Evolutionary conservation across 2,113 vertebrate genomes (phyloP).

Genomic region (Galeopterus variegatus): DNA sequence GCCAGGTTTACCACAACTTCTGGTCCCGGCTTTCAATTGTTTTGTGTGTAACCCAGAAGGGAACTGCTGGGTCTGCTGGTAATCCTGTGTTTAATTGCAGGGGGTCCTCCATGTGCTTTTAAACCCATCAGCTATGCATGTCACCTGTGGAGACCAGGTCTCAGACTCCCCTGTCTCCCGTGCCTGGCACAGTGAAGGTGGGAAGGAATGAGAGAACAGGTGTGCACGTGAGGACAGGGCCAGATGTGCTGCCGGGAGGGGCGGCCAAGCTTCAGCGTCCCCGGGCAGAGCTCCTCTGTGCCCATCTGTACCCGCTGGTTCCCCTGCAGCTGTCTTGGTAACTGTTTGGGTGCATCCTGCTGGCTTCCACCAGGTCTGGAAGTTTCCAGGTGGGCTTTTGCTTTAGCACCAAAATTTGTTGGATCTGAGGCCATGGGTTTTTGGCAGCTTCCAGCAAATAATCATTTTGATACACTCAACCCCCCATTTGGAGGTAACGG

Average conservation of each 20-base stretch:
- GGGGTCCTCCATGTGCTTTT: not conserved
- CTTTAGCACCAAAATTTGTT: conserved; percentile 76
- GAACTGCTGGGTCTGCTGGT: too few species aligned
- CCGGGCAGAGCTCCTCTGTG: not conserved
- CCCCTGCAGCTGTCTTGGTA: conserved; percentile 68
- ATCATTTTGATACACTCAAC: conserved; percentile 65
- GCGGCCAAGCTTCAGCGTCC: too few species aligned
- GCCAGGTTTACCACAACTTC: not conserved
- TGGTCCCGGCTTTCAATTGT: not conserved
- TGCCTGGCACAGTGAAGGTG: too few species aligned
- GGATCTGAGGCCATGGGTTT: conserved; percentile 61
- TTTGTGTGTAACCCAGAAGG: too few species aligned
- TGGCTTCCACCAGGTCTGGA: conserved; percentile 73
- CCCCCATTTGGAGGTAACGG: conserved; percentile 60
- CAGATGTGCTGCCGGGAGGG: not conserved
- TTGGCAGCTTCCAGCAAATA: not conserved
- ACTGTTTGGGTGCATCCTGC: conserved; percentile 64
- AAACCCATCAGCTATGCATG: not conserved
- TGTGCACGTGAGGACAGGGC: not conserved
- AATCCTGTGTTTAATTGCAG: not conserved
- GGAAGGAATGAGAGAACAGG: not conserved
- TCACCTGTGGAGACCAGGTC: not conserved
- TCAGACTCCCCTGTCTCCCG: not conserved
- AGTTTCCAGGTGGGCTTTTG: conserved; percentile 80
- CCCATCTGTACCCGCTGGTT: not conserved